These are phyloP conservation scores for Drosophila teissieri DNA, from an alignment of 1,140 invertebrate genomes.

Conservation along the genomic window DNA sequence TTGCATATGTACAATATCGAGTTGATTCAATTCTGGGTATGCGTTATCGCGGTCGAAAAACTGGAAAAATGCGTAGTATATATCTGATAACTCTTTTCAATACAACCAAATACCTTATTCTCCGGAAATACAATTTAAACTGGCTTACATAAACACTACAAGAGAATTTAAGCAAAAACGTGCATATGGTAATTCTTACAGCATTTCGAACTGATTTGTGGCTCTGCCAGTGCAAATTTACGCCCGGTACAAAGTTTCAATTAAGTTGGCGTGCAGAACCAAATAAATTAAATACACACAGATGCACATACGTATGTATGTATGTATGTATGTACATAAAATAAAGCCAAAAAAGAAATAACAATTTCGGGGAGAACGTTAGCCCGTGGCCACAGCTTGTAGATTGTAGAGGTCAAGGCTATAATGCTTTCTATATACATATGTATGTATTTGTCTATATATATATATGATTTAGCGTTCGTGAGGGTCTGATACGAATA, in stretches of 20 bases:
- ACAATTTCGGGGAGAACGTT: conserved; percentile 22
- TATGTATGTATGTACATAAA: background rate
- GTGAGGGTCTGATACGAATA: conserved; percentile 35
- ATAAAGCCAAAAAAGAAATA: conserved; percentile 9
- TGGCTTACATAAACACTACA: no score
- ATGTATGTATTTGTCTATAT: background rate
- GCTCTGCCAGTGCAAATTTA: conserved; percentile 2
- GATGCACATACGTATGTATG: background rate
- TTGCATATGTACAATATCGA: background rate
- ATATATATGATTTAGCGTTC: background rate
- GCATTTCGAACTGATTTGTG: background rate
- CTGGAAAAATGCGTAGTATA: no score
- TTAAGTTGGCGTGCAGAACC: conserved; percentile 30
- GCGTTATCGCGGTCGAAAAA: background rate
- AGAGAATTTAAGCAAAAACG: background rate
- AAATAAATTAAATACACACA: conserved; percentile 4
- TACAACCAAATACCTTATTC: no score
- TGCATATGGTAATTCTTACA: background rate
- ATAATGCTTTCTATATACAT: conserved; percentile 23
- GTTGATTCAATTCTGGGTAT: background rate
- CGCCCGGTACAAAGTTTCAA: conserved; percentile 25
- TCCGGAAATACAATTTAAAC: no score
- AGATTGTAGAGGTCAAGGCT: conserved; percentile 55
- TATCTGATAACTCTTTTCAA: no score
- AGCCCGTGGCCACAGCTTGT: conserved; percentile 33